Percentiles rank a stretch among this genome's conserved stretches.
Evolutionary conservation across 2,888 invertebrate species (phyloP).

Genomic region (Frankliniella intonsa): DNA sequence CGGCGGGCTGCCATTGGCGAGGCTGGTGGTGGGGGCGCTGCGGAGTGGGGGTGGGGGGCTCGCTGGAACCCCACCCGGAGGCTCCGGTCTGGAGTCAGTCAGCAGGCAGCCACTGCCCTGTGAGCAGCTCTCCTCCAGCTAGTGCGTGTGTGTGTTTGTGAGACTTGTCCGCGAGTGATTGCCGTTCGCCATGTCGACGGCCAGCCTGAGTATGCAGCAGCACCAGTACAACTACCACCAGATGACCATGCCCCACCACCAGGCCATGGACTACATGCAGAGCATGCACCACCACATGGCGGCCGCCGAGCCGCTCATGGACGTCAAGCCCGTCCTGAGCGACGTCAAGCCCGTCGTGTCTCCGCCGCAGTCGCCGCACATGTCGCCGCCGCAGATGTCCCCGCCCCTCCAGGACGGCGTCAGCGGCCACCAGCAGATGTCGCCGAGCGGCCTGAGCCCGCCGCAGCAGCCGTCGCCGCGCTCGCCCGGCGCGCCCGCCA

Average conservation of each 20-base stretch:
- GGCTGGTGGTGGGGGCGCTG: neutral
- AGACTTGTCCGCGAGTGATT: neutral
- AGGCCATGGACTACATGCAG: conserved; percentile 8
- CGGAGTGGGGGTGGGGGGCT: too few species aligned
- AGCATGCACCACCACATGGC: conserved; percentile 8
- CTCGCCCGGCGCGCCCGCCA: conserved; percentile 6
- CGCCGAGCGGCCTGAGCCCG: conserved; percentile 31
- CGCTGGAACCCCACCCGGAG: neutral
- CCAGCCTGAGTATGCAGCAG: conserved; percentile 11
- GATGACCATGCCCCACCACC: neutral
- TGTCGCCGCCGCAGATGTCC: neutral
- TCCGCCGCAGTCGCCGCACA: neutral
- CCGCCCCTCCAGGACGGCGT: conserved; percentile 32
- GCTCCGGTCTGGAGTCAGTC: neutral
- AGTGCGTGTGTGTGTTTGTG: neutral
- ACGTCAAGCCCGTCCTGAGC: neutral
- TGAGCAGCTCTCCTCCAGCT: neutral
- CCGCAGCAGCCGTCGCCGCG: conserved; percentile 30
- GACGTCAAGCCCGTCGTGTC: neutral
- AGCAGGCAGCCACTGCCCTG: neutral
- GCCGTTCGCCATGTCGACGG: conserved; percentile 11
- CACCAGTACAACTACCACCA: conserved; percentile 22
- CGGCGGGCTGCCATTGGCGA: neutral
- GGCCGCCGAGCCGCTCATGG: neutral
- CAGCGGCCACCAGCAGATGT: conserved; percentile 32